Evolutionary conservation across 2,797 vertebrate species (phyloP).

Genomic region (Crenichthys baileyi): DNA sequence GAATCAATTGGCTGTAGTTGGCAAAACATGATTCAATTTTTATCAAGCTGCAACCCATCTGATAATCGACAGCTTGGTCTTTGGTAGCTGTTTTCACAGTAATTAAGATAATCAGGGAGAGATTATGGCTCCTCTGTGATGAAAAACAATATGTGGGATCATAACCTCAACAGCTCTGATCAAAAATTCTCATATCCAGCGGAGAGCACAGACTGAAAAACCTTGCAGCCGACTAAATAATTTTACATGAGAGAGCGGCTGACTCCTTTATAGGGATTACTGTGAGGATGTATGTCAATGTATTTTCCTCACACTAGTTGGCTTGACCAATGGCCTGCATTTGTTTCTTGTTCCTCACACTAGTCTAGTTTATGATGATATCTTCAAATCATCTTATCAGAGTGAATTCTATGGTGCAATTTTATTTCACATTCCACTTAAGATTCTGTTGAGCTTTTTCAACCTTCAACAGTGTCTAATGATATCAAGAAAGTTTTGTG

Average conservation of each 20-base stretch:
- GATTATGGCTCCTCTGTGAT: conserved; percentile 42
- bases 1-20: neutral
- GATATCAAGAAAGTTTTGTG: neutral
- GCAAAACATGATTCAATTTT: neutral
- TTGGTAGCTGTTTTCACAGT: conserved; percentile 44
- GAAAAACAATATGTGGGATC: conserved; percentile 44
- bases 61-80: conserved; percentile 35
- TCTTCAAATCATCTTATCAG: neutral
- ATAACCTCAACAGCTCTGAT: conserved; percentile 54
- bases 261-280: conserved; percentile 60
- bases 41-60: conserved; percentile 34
- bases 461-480: neutral
- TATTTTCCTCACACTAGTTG: conserved; percentile 38
- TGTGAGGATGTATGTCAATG: conserved; percentile 30
- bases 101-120: conserved; percentile 48
- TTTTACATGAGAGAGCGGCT: conserved; percentile 49
- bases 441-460: neutral
- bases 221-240: conserved; percentile 61
- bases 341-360: neutral
- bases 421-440: neutral
- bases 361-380: conserved; percentile 1
- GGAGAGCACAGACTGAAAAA: conserved; percentile 57
- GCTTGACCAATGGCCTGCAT: neutral
- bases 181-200: conserved; percentile 60
- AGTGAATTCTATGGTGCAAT: neutral